Conservation (phyloP, 2,797 vertebrate genomes). For the Cyclura pinguis region DNA sequence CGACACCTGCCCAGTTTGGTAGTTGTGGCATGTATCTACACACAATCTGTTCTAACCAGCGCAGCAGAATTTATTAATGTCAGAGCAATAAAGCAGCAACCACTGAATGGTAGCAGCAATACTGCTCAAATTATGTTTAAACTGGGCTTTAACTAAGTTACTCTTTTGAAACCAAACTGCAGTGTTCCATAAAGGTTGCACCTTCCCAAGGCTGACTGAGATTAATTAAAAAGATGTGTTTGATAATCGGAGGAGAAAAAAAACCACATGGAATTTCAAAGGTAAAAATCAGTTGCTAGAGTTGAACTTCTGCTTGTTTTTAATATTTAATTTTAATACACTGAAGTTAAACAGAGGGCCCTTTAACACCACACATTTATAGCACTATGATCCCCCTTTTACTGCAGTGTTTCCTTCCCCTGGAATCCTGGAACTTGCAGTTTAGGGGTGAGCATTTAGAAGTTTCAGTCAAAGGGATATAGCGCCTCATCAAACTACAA, state of each 20-base stretch:
- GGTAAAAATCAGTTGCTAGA: slow-evolving; percentile 26
- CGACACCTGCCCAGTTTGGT: not conserved
- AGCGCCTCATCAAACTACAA: no score
- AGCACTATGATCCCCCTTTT: no score
- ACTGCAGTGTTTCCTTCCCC: no score
- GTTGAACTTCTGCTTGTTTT: slow-evolving; percentile 43
- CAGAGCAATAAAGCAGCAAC: not conserved
- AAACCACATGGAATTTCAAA: slow-evolving; percentile 24
- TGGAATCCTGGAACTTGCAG: no score
- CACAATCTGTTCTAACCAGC: not conserved
- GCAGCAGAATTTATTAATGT: not conserved
- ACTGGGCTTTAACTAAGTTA: not conserved
- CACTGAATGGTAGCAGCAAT: not conserved
- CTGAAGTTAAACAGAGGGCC: not conserved
- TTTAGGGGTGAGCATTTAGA: no score
- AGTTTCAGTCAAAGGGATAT: no score
- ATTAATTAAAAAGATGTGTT: slow-evolving; percentile 16
- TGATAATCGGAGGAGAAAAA: slow-evolving; percentile 10
- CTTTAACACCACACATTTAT: no score
- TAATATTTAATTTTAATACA: not conserved
- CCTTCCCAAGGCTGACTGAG: slow-evolving; percentile 33
- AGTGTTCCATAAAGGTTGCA: slow-evolving; percentile 47
- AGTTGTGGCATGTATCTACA: not conserved
- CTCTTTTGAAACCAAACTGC: slow-evolving; percentile 45
- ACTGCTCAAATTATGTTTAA: not conserved